phyloP scores from a whole-genome alignment of 2,797 vertebrate species.

The Enteromius argenteus region DNA sequence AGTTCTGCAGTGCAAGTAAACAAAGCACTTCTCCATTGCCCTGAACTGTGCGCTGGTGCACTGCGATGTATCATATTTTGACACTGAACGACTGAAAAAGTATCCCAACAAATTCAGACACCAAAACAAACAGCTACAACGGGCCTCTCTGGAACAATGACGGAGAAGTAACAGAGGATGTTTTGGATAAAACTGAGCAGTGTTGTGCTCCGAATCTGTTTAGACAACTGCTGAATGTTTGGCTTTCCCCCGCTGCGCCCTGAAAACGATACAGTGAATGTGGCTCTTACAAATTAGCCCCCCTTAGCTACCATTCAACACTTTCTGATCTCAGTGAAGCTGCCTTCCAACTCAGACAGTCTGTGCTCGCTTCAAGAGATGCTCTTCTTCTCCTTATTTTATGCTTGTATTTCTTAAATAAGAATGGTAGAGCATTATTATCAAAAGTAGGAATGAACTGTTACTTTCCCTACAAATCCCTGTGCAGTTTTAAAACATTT shows the following conservation, averaged over 20 bases:
- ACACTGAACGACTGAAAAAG: neutral
- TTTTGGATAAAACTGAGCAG: conserved; percentile 40
- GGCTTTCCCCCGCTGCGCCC: conserved; percentile 76
- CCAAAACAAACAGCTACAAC: neutral
- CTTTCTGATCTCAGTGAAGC: conserved; percentile 71
- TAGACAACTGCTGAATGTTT: conserved; percentile 84
- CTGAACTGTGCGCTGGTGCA: neutral
- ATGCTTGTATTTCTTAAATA: neutral
- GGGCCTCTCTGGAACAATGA: neutral
- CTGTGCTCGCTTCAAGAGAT: conserved; percentile 13
- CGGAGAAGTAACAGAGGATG: neutral
- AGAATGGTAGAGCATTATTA: neutral
- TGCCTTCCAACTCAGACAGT: conserved; percentile 33
- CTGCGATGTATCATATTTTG: neutral
- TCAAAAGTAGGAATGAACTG: neutral
- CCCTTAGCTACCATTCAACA: conserved; percentile 73
- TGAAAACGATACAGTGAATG: conserved; percentile 76
- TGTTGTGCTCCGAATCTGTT: conserved; percentile 75
- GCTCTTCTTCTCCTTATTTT: neutral
- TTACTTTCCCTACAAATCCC: neutral
- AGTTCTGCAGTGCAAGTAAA: conserved; percentile 48
- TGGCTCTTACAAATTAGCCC: conserved; percentile 83
- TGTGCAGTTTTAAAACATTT: neutral
- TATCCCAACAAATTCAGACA: neutral
- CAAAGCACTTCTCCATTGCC: conserved; percentile 35